Evolutionary conservation across 2,113 vertebrate species (phyloP), one percentile per base, ranked within the genome.

Genomic region (Rattus rattus): DNA sequence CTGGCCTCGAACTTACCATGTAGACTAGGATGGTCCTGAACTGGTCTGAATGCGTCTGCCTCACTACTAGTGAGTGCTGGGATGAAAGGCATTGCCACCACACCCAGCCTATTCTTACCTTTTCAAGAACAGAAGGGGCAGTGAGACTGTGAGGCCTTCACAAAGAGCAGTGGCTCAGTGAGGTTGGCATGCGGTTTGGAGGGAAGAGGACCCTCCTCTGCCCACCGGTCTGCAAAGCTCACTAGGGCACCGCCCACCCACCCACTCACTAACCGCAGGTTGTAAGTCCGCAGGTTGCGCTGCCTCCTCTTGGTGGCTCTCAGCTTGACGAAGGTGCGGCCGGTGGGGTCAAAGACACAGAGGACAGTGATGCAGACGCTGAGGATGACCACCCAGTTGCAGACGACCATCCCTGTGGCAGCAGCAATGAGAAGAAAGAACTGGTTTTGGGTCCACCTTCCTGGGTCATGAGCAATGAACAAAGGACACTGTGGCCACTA

Each of bases 321-420:
- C 90, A 99, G 99, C 88, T 99, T 99, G 98, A 99, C 99, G 13
- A 99, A 99, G 7, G 99, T 99, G 90, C 99, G 98, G 84, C 99
- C 99, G 4, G 99, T 99, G 24, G 99, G 99, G 97, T 99, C 99
- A 5, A 99, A 99, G 94, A 99, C 99, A 8, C 99, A 99, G 96
- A 99, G 99, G 86, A 99, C 99, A 0, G 99, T 99, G 98, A 99
- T 99, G 98, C 99, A 99, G 92, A 99, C 99, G 0, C 99, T 99
- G 95, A 99, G 99, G 98, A 99, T 99, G 96, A 99, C 99, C 9
- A 99, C 99, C 99, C 99, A 99, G 98, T 99, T 99, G 98, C 99
- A 99, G 70, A 99, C 99, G 59, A 99, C 99, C 96, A 99, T 99
- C 87, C 99, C 99, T 99, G 98, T 6, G 80, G 67, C 67, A 92